Evolutionary conservation across 2,888 invertebrate genomes (phyloP), one percentile per base, ranked within the genome.

Genomic region (Tigriopus californicus): DNA sequence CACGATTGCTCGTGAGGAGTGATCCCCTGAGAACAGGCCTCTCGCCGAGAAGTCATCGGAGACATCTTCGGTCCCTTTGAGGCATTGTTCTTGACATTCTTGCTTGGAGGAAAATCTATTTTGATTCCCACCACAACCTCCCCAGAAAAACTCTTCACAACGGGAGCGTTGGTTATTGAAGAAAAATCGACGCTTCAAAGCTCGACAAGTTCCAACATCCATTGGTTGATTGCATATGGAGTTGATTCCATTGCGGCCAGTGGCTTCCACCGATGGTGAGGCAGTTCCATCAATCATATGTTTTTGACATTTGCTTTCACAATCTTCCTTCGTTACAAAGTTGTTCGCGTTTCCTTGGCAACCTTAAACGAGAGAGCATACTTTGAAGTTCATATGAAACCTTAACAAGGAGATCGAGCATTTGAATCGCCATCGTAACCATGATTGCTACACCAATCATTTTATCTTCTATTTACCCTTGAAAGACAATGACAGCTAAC

Each of bases 41-140:
- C 33, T 52, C 8, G 15, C 20, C 13, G 22, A 25, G 20, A 52
- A 33, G 1, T 52, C 52, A 13, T 24, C 15, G 8, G 22, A 15
- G 24, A 22, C 13, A 13, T 52, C 20, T 10, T 33, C 52, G 10
- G 33, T 11, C 8, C 11, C 15, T 20, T 24, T 24, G 11, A 18
- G 24, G 25, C 57, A 57, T 2, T 22, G 18, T 13, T 15, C 13
- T 10, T 15, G 22, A 41, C 57, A 57, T 20, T 57, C 57, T 46
- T 46, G 46, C 47, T 46, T 22, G n/a, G 47, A 15, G 12, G 13
- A n/a, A 57, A 57, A 57, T 22, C 46, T 47, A 46, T 57, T 57
- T 57, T 57, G 46, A 24, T 57, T 57, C 12, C 57, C 57, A n/a
- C 22, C 13, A 25, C 57, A 57, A 46, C 57, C 57, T 44, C 57